These are phyloP conservation scores for Ptilonorhynchus violaceus DNA, from an alignment of 2,113 vertebrate genomes.

Conservation along the genomic window DNA sequence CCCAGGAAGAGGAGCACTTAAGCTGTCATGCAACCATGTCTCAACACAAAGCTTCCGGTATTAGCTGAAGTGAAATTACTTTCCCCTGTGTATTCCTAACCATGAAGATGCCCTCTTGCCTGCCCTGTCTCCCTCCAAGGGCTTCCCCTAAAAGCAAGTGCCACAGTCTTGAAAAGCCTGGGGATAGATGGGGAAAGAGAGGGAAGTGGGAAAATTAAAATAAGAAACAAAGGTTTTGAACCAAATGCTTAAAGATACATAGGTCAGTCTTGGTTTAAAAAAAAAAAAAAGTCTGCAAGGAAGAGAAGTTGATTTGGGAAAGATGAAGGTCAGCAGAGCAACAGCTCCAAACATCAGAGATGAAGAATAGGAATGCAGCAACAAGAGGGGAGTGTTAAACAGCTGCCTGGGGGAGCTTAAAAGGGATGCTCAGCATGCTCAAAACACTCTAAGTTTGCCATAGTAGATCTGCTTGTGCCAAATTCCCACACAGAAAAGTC, in stretches of 20 bases:
- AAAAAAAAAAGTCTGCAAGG: neutral
- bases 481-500: constrained; percentile 32
- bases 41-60: neutral
- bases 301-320: neutral
- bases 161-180: neutral
- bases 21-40: neutral
- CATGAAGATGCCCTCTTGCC: neutral
- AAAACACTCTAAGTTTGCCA: constrained; percentile 41
- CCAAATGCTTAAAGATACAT: neutral
- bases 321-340: neutral
- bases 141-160: neutral
- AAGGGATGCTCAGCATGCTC: constrained; percentile 5
- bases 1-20: neutral
- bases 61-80: neutral
- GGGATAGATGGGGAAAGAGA: neutral
- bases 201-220: neutral
- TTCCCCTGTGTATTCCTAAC: neutral
- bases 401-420: constrained; percentile 45
- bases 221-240: neutral
- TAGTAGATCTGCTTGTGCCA: constrained; percentile 25
- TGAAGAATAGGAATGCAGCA: constrained; percentile 4
- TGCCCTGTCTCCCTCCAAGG: neutral
- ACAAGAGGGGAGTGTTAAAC: constrained; percentile 25
- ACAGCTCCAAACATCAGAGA: neutral
- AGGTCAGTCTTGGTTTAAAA: neutral